These are phyloP conservation scores for Gerosis bhagava DNA, from an alignment of 2,888 invertebrate species.

Conservation along the genomic window DNA sequence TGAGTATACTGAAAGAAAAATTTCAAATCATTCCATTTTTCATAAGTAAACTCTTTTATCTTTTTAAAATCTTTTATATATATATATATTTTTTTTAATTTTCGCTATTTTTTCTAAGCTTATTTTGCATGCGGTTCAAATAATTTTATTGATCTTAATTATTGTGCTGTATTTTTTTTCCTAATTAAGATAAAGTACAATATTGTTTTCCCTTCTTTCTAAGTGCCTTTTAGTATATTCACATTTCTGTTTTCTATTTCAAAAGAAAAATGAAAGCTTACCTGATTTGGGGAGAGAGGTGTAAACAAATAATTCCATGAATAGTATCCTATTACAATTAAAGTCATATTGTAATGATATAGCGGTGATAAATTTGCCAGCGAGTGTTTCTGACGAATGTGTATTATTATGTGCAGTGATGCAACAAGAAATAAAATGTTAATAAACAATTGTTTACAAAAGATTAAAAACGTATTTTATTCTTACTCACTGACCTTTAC, in stretches of 20 bases:
- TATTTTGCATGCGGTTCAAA: slow-evolving; percentile 67
- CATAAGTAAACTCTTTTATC: slow-evolving; percentile 56
- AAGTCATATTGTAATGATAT: slow-evolving; percentile 74
- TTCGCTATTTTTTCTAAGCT: slow-evolving; percentile 63
- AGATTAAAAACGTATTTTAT: slow-evolving; percentile 68
- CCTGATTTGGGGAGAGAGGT: slow-evolving; percentile 54
- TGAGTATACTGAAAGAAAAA: slow-evolving; percentile 76
- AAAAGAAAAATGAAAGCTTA: slow-evolving; percentile 80
- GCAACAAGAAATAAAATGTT: slow-evolving; percentile 80
- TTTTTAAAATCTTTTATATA: slow-evolving; percentile 50
- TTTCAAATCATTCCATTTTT: slow-evolving; percentile 78
- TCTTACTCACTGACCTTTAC: slow-evolving; percentile 29
- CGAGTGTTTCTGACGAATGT: slow-evolving; percentile 69
- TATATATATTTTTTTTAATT: slow-evolving; percentile 59
- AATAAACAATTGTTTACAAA: slow-evolving; percentile 84
- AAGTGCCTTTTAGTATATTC: slow-evolving; percentile 72
- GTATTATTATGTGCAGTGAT: slow-evolving; percentile 69
- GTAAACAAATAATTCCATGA: slow-evolving; percentile 72
- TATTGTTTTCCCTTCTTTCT: slow-evolving; percentile 39
- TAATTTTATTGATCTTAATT: slow-evolving; percentile 49
- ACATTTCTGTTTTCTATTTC: slow-evolving; percentile 59
- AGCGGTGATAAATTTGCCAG: slow-evolving; percentile 65
- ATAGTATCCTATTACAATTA: slow-evolving; percentile 65
- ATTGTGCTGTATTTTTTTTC: slow-evolving; percentile 46
- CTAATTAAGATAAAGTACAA: slow-evolving; percentile 54